Evolutionary conservation across 2,888 invertebrate genomes (phyloP).

Genomic region (Ashinkailepas kermadecensis): DNA sequence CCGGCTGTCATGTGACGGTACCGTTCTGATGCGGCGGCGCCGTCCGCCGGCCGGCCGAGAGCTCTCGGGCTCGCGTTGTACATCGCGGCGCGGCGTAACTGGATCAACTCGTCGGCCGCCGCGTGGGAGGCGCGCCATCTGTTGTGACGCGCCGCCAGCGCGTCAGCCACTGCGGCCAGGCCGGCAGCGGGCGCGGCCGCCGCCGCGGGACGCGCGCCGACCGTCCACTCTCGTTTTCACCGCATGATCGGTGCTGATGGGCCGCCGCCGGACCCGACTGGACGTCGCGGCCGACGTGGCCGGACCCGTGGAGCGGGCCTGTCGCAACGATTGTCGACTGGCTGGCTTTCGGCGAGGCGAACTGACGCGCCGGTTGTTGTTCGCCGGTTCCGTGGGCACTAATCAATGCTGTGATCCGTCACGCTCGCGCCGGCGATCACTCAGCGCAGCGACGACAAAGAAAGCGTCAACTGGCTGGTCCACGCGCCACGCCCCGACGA

Average conservation of each 20-base stretch:
- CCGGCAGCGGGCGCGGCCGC: background rate
- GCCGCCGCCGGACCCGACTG: background rate
- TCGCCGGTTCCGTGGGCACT: background rate
- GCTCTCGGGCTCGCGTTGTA: background rate
- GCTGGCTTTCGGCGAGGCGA: background rate
- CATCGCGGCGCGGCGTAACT: background rate
- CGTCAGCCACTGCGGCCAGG: background rate
- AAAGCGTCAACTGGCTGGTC: background rate
- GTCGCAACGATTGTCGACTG: too few relatives aligned
- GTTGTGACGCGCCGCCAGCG: background rate
- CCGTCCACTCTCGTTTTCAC: conserved; percentile 16
- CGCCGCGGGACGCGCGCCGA: background rate
- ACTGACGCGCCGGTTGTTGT: background rate
- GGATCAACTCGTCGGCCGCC: background rate
- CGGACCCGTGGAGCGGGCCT: too few relatives aligned
- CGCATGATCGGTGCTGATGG: background rate
- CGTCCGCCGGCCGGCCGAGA: background rate
- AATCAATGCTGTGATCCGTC: background rate
- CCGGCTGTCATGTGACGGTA: too few relatives aligned
- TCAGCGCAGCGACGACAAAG: background rate
- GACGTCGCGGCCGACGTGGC: too few relatives aligned
- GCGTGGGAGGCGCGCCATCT: conserved; percentile 14
- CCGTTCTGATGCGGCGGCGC: background rate
- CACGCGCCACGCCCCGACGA: background rate
- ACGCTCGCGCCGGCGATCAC: too few relatives aligned